Evolutionary conservation across 2,888 invertebrate species (phyloP).

Genomic region (Coremacera marginata): DNA sequence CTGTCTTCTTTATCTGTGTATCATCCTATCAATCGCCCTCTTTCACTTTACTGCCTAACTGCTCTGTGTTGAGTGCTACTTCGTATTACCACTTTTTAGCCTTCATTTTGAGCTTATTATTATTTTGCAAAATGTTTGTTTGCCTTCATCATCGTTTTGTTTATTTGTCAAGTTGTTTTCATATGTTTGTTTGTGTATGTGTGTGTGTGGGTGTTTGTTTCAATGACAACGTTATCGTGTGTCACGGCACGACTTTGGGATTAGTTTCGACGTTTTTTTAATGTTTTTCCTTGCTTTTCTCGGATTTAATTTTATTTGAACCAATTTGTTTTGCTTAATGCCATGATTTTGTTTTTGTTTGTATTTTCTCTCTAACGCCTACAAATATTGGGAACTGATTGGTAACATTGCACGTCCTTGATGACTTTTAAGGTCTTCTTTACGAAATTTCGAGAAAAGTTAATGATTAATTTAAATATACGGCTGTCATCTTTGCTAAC

Average conservation of each 20-base stretch:
- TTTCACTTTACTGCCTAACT: background rate
- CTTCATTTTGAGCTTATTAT: slow-evolving; percentile 12
- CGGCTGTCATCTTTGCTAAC: too few species aligned
- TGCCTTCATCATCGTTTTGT: background rate
- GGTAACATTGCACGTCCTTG: too few species aligned
- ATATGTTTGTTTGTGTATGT: background rate
- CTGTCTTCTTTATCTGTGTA: background rate
- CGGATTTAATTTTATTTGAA: slow-evolving; percentile 13
- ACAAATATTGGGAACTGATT: background rate
- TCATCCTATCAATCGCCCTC: background rate
- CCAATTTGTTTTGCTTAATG: background rate
- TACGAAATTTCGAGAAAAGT: too few species aligned
- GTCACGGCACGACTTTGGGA: slow-evolving; percentile 34
- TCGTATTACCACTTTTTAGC: background rate
- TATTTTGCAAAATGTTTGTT: slow-evolving; percentile 16
- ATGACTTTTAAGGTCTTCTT: too few species aligned
- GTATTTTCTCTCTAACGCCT: background rate
- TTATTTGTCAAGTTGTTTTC: slow-evolving; percentile 3
- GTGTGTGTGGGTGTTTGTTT: background rate
- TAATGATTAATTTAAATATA: too few species aligned
- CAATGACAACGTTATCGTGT: slow-evolving; percentile 17
- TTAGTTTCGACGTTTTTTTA: slow-evolving; percentile 25
- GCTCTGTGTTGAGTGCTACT: background rate
- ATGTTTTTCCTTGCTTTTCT: slow-evolving; percentile 17
- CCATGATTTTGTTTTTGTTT: background rate